These are phyloP conservation scores for Sarcophaga rosellei DNA, from an alignment of 2,888 invertebrate genomes.

Conservation along the genomic window DNA sequence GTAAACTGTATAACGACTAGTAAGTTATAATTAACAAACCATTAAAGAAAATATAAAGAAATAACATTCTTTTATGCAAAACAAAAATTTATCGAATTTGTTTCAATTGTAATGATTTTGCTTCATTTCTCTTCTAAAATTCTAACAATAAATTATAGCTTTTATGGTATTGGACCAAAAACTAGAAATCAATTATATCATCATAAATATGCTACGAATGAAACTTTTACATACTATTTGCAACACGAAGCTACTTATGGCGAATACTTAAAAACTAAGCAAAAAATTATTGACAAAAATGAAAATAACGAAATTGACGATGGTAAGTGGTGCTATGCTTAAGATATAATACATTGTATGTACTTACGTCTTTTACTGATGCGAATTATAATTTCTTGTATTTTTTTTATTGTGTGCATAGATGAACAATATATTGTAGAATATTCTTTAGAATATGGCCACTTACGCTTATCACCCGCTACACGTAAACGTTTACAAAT, in stretches of 20 bases:
- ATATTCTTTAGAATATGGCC: slow-evolving; percentile 98
- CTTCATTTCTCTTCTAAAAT: neutral
- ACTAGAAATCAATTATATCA: slow-evolving; percentile 74
- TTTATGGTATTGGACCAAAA: slow-evolving; percentile 78
- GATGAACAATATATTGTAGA: slow-evolving; percentile 98
- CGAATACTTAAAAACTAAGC: slow-evolving; percentile 67
- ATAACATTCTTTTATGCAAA: neutral
- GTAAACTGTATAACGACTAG: slow-evolving; percentile 74
- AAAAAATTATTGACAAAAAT: slow-evolving; percentile 54
- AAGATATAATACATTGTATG: neutral
- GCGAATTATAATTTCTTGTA: neutral
- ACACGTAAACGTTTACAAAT: slow-evolving; percentile 94
- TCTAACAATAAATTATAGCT: slow-evolving; percentile 67
- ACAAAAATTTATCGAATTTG: neutral
- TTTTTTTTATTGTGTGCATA: slow-evolving; percentile 70
- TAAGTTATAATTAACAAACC: slow-evolving; percentile 58
- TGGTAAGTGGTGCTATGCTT: slow-evolving; percentile 37
- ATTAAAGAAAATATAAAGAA: no score
- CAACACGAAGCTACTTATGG: slow-evolving; percentile 68
- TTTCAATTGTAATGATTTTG: no score
- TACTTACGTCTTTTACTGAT: neutral
- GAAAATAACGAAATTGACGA: slow-evolving; percentile 43
- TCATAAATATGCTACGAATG: slow-evolving; percentile 74
- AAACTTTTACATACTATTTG: slow-evolving; percentile 75
- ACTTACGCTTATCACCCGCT: slow-evolving; percentile 92